These are phyloP conservation scores for Trissolcus brochymenae DNA, from an alignment of 2,888 invertebrate genomes.

Conservation along the genomic window DNA sequence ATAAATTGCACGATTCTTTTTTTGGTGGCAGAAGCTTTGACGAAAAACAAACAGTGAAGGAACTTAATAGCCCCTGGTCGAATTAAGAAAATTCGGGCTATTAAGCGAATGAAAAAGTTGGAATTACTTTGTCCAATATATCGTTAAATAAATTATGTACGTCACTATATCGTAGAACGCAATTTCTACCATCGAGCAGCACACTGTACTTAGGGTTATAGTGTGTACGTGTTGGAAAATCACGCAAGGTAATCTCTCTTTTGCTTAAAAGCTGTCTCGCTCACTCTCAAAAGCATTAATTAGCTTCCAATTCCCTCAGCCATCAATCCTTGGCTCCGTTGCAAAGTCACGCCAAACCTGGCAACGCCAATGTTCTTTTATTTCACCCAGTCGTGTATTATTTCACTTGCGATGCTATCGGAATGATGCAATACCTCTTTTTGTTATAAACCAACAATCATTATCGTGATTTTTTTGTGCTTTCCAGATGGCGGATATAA, in stretches of 20 bases:
- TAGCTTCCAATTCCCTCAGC: constrained; percentile 67
- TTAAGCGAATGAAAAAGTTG: constrained; percentile 47
- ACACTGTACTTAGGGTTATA: constrained; percentile 37
- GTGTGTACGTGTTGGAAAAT: constrained; percentile 58
- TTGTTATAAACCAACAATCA: too few species aligned
- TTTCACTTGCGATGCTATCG: too few species aligned
- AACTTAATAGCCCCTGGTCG: not conserved
- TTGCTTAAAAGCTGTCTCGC: constrained; percentile 42
- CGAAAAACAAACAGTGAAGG: too few species aligned
- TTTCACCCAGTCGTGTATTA: constrained; percentile 38
- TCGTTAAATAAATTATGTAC: constrained; percentile 57
- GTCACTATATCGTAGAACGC: constrained; percentile 34
- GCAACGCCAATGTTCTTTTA: constrained; percentile 46
- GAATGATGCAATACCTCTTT: too few species aligned
- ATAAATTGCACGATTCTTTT: too few species aligned
- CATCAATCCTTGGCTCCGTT: constrained; percentile 63
- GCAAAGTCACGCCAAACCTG: constrained; percentile 51
- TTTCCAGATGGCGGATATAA: not conserved
- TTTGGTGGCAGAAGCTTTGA: too few species aligned
- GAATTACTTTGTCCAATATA: constrained; percentile 54
- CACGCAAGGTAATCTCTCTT: constrained; percentile 64
- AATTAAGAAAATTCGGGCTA: constrained; percentile 24
- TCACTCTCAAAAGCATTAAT: constrained; percentile 65
- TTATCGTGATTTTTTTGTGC: not conserved
- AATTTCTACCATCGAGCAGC: constrained; percentile 23